Evolutionary conservation across 1,140 invertebrate species (phyloP).

Genomic region (Pogonomyrmex barbatus): DNA sequence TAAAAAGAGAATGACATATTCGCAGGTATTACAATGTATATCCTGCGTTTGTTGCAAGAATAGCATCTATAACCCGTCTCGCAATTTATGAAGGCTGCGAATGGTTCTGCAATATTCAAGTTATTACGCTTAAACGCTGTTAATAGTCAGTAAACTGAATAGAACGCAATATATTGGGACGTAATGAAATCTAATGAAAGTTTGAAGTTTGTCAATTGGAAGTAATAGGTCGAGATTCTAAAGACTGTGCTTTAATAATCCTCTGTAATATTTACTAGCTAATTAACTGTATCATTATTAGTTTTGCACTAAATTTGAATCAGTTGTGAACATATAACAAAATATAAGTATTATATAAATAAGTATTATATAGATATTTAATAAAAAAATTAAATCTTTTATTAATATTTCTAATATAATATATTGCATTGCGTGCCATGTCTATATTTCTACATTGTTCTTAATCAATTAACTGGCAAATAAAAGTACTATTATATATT

Average conservation of each 20-base stretch:
- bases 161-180: constrained; percentile 16
- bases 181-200: constrained; percentile 60
- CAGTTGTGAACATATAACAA: not conserved
- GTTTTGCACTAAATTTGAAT: constrained; percentile 45
- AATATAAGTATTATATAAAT: not conserved
- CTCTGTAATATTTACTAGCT: constrained; percentile 26
- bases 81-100: constrained; percentile 64
- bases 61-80: constrained; percentile 18
- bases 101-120: constrained; percentile 59
- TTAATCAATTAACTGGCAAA: not conserved
- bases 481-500: not conserved
- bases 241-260: constrained; percentile 48
- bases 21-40: not conserved
- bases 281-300: constrained; percentile 14
- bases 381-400: not conserved
- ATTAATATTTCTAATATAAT: constrained; percentile 11
- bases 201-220: constrained; percentile 48
- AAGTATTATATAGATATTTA: not conserved
- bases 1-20: constrained; percentile 10
- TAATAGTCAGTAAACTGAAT: constrained; percentile 62
- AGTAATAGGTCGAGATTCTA: constrained; percentile 51
- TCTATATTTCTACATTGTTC: not conserved
- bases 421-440: not conserved
- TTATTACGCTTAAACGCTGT: constrained; percentile 66
- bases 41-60: constrained; percentile 11